Base-by-base conservation (phyloP, 1,140 invertebrate species). In the Matsumurasca onukii region DNA sequence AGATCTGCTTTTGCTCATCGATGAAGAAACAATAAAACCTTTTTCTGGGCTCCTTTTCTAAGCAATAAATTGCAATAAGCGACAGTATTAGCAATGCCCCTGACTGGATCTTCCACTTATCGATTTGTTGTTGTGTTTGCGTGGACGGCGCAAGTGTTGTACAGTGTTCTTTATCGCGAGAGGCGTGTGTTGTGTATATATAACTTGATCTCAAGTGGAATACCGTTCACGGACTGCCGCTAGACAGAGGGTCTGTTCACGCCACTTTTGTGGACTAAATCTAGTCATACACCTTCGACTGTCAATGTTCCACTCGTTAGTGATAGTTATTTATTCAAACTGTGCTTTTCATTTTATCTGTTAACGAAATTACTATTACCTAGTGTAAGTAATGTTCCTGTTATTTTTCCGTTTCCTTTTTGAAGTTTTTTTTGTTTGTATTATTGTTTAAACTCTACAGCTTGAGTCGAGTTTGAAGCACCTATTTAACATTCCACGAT, bases 11-110 rank as follows among this genome's bases (percentile, higher is more conserved):
- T 66, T 66, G 64, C 64, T 66, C 55, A 59, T 39, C 29, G 49
- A 48, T 57, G 52, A 67, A 55, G 49, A 25, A 67, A 67, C 29
- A 34, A 67, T 55, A 52, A 31, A 17, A 68, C 49, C 31, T 49
- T 49, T 34, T 39, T 52, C 24, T 20, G 29, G 66, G 51, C 45
- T 52, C 30, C 66, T 73, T 73, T 68, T 70, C 70, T 72, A 70
- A 73, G 72, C 72, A 73, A 73, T 73, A 73, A 73, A 59, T 67
- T 71, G 72, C 72, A 73, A 73, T 73, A 73, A 73, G 63, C 68
- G 55, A 71, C 66, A 73, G 66, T 69, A 70, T 66, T 49, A 67
- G 48, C 31, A 63, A 34, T 64, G 66, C 69, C 66, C 69, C 67
- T 70, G 52, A 68, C 68, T 66, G 59, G 65, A 73, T 70, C 67